phyloP scores from a whole-genome alignment of 2,797 vertebrate species.

The Sebastes cheni region DNA sequence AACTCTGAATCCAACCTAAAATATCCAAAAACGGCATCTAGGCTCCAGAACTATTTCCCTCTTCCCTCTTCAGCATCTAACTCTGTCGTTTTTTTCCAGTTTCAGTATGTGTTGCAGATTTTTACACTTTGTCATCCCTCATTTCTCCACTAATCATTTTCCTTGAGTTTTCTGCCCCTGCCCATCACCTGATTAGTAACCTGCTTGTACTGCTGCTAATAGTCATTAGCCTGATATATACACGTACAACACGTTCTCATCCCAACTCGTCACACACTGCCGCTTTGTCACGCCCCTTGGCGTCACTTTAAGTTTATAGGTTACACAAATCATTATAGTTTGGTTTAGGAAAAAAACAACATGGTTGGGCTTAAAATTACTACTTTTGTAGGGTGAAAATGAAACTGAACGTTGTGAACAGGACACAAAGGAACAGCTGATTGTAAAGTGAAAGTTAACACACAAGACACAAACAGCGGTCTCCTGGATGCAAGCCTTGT shows the following conservation, averaged over 20 bases:
- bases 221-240: slow-evolving; percentile 5
- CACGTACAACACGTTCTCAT: not conserved
- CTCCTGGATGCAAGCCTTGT: no score
- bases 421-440: no score
- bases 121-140: not conserved
- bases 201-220: not conserved
- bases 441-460: no score
- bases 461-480: no score
- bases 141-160: slow-evolving; percentile 21
- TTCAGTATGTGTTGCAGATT: not conserved
- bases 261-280: no score
- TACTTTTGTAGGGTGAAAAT: no score
- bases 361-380: no score
- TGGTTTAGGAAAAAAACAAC: no score
- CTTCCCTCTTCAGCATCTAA: not conserved
- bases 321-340: no score
- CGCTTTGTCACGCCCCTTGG: no score
- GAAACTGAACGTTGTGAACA: no score
- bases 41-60: not conserved
- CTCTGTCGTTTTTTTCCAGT: not conserved
- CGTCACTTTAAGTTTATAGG: no score
- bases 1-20: not conserved
- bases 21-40: not conserved
- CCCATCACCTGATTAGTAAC: slow-evolving; percentile 27
- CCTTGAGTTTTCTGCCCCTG: slow-evolving; percentile 7